Percentiles rank a stretch among this genome's conserved stretches.
Evolutionary conservation across 2,797 vertebrate species (phyloP).

Genomic region (Meriones psammophilus): DNA sequence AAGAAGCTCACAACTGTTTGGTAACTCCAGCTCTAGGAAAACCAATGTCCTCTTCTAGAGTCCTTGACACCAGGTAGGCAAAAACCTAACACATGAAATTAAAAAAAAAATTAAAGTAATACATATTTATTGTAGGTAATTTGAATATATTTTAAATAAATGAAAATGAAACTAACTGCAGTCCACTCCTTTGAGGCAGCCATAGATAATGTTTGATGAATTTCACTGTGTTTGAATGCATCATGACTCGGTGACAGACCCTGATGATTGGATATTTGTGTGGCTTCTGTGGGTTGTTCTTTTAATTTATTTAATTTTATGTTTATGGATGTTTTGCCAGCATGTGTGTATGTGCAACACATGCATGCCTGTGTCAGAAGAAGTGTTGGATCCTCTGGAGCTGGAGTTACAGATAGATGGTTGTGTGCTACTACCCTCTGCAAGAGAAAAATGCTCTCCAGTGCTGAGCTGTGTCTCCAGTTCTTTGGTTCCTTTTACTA

Average conservation of each 20-base stretch:
- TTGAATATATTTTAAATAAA: slow-evolving; percentile 10
- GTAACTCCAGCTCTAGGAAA: not conserved
- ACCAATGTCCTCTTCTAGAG: not conserved
- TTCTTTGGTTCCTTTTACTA: not conserved
- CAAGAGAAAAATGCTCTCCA: not conserved
- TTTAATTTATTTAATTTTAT: not conserved
- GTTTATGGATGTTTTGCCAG: not conserved
- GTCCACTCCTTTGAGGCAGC: not conserved
- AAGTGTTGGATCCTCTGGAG: not conserved
- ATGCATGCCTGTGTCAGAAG: not conserved
- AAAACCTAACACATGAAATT: too few relatives aligned
- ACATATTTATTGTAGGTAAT: not conserved
- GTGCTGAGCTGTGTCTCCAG: not conserved
- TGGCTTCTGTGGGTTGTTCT: not conserved
- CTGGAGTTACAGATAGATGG: not conserved
- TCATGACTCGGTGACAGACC: slow-evolving; percentile 22
- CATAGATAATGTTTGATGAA: not conserved
- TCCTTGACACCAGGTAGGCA: not conserved
- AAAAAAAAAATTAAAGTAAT: not conserved
- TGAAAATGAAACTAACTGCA: not conserved
- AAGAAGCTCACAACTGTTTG: not conserved
- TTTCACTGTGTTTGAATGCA: slow-evolving; percentile 15
- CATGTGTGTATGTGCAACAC: not conserved
- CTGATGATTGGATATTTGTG: not conserved
- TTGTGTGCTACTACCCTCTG: not conserved